Evolutionary conservation across 2,113 vertebrate genomes (phyloP).

Genomic region (Dicrurus megarhynchus): DNA sequence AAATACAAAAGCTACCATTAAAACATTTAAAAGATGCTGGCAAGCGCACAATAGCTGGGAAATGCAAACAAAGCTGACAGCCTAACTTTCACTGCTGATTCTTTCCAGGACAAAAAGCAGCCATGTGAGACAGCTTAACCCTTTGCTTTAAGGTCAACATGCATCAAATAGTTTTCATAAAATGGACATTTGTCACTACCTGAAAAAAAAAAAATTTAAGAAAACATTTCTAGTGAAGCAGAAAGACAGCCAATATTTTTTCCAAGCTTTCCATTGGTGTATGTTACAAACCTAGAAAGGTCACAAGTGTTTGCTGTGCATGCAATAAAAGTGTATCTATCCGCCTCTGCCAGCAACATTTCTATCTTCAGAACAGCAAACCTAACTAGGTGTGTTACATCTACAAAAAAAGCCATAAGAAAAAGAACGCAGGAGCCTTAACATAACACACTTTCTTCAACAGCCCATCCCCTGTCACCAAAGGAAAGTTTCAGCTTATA

Average conservation of each 20-base stretch:
- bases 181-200: not conserved
- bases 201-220: not conserved
- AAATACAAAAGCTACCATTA: constrained; percentile 32
- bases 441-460: not conserved
- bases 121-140: not conserved
- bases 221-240: not conserved
- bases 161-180: not conserved
- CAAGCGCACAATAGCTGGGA: not conserved
- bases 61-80: constrained; percentile 6
- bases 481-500: not conserved
- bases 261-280: not conserved
- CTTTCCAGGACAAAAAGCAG: constrained; percentile 13
- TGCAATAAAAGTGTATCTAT: not conserved
- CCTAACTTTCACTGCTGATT: not conserved
- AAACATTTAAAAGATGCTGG: constrained; percentile 24
- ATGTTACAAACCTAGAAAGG: not conserved
- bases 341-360: not conserved
- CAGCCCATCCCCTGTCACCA: not conserved
- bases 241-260: not conserved
- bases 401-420: not conserved
- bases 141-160: not conserved
- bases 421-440: not conserved
- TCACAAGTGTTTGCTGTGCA: not conserved
- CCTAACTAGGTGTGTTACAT: not conserved
- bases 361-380: not conserved